Base-by-base conservation (phyloP, 2,113 vertebrate genomes). In the Gymnogyps californianus region DNA sequence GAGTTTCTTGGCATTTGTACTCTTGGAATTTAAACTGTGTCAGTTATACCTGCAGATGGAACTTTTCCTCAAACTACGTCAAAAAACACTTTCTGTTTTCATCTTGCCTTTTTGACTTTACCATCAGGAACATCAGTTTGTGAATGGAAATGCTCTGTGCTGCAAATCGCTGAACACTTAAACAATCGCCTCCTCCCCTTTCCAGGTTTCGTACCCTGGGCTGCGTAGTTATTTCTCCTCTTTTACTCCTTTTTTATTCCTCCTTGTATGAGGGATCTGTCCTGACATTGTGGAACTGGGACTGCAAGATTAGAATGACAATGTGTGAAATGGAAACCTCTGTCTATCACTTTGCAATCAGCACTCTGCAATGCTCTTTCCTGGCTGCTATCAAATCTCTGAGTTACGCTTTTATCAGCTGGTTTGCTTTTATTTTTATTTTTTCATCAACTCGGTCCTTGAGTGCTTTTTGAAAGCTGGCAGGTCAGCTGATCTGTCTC, bases 241-340 rank as follows among this genome's bases (percentile, higher is more conserved):
- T 91, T 95, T 87, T 81, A 26, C 18, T 29, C 18, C 24, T 40
- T 83, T 83, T 89, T 66, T 61, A 47, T 90, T 82, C 9, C 17
- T 80, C 21, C 40, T 83, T 66, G 6, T n/a, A 26, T 62, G 62
- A 70, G 16, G 22, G 20, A 46, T 82, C 61, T 72, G 4, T 61
- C 44, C 65, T 75, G 69, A 62, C 29, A 38, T 24, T 79, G 19
- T 72, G 52, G 54, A 82, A n/a, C 52, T 32, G 61, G 34, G 19
- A 61, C 44, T 80, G 42, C 44, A 55, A 75, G 71, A 83, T 87
- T 87, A 78, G 85, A 94, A 90, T 87, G 75, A 69, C 84, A 87
- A 42, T 25, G 44, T 90, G 83, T 84, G 85, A 94, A 93, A 94
- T 81, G 34, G 78, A 96, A 91, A 94, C 70, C 61, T 90, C 64